Base-by-base conservation (phyloP, 2,888 invertebrate species). In the Sycophila texana region DNA sequence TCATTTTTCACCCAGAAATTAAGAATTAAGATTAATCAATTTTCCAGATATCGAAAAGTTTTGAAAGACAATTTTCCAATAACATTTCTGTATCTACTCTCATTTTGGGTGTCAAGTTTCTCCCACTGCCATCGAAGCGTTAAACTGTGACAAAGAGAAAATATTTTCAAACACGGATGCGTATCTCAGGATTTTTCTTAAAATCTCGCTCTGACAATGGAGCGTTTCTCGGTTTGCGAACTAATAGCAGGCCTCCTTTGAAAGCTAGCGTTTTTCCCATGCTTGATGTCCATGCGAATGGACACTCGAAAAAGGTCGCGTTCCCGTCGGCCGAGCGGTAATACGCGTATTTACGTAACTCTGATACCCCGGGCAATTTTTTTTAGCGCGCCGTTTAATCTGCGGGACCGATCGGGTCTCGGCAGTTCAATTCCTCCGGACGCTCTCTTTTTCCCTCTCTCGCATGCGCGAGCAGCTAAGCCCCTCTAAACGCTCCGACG, bases 401-500 rank as follows among this genome's bases (percentile, higher is more conserved):
- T 79, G 30, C 18, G 13, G n/a, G 20, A 22, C 75, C 75, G 75
- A 79, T 79, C 79, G 70, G 58, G 18, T 55, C 39, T 26, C 22
- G 20, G 65, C 65, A 77, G 66, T 74, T 66, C 70, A 78, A 70
- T 74, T 78, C 78, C 63, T 58, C 58, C 65, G 47, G 26, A 26
- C 26, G 2, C 26, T 26, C 2, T 26, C 26, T 26, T 26, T 26
- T 26, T 26, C 26, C 26, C 26, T 26, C 26, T 26, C 26, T 3
- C 71, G 53, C 71, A 39, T 22, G n/a, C 60, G 14, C 61, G 39
- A 18, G 63, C 18, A 71, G 74, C 75, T 66, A 55, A 67, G 76
- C 76, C 73, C 53, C 53, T 61, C 80, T 80, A 80, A 80, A 80
- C 80, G 77, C 65, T 77, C 77, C 51, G 55, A 61, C 53, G 55